These are phyloP conservation scores for Hemibagrus wyckioides DNA, from an alignment of 2,113 vertebrate genomes.

Conservation along the genomic window DNA sequence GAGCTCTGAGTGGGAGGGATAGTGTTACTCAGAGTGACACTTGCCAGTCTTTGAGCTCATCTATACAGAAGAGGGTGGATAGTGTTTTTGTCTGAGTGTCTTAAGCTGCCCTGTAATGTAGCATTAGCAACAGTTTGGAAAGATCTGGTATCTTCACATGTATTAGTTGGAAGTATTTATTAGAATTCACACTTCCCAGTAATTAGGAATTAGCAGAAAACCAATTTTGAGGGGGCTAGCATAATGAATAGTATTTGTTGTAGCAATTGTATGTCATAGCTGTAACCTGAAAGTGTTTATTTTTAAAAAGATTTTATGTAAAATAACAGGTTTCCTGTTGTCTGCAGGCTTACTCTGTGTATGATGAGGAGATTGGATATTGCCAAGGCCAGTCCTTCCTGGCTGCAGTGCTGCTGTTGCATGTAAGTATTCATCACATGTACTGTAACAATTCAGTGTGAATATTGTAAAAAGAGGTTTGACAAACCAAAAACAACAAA, in stretches of 20 bases:
- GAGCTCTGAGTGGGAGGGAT: background rate
- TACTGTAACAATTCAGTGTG: background rate
- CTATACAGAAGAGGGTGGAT: background rate
- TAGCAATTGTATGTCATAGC: background rate
- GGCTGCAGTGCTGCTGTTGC: constrained; percentile 92
- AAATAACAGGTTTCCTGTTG: background rate
- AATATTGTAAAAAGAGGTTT: background rate
- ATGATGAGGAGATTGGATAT: constrained; percentile 97
- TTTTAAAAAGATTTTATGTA: background rate
- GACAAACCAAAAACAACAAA: background rate
- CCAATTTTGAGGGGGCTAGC: background rate
- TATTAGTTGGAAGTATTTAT: background rate
- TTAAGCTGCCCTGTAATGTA: background rate
- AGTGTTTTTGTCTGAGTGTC: background rate
- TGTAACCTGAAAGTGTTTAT: background rate
- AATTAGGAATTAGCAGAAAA: background rate
- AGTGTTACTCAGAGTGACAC: background rate
- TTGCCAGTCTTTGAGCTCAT: background rate
- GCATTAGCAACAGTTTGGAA: background rate
- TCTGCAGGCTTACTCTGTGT: constrained; percentile 93
- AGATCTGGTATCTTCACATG: background rate
- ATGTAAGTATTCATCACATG: constrained; percentile 79
- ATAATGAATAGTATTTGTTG: background rate
- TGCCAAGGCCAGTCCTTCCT: constrained; percentile 98
- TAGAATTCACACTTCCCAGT: background rate